phyloP scores from a whole-genome alignment of 1,140 invertebrate genomes.

The Drosophila virilis region DNA sequence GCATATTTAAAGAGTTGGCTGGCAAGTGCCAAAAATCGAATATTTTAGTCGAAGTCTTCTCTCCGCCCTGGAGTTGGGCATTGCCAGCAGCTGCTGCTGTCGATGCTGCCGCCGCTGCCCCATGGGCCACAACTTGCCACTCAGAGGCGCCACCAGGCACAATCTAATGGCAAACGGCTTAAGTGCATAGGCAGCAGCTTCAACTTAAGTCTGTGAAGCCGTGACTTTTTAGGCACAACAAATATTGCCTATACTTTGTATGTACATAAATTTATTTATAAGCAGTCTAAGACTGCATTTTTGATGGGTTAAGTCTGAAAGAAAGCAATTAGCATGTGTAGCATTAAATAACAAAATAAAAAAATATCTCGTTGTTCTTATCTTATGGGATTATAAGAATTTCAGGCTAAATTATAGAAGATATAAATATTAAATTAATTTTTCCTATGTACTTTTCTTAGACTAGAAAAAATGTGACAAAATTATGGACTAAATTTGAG shows the following conservation, averaged over 20 bases:
- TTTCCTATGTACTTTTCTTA: too few relatives aligned
- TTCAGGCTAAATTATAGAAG: too few relatives aligned
- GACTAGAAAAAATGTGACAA: too few relatives aligned
- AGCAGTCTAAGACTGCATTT: too few relatives aligned
- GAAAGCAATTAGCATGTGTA: too few relatives aligned
- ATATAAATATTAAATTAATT: too few relatives aligned
- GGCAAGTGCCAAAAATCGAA: constrained; percentile 80
- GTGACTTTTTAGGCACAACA: constrained; percentile 1
- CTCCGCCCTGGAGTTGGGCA: constrained; percentile 18
- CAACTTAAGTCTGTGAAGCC: not conserved
- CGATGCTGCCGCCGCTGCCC: not conserved
- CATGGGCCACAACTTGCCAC: constrained; percentile 23
- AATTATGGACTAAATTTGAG: too few relatives aligned
- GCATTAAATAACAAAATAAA: too few relatives aligned
- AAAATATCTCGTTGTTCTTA: too few relatives aligned
- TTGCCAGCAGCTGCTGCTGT: constrained; percentile 30
- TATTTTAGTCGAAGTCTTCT: constrained; percentile 66
- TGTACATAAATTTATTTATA: too few relatives aligned
- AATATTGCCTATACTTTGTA: not conserved
- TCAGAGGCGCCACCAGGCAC: constrained; percentile 11
- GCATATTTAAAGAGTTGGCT: constrained; percentile 79
- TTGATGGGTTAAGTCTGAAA: too few relatives aligned
- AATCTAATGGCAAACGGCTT: constrained; percentile 29
- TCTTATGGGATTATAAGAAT: too few relatives aligned
- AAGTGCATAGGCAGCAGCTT: constrained; percentile 25